Evolutionary conservation across 2,888 invertebrate species (phyloP), one percentile per base, ranked within the genome.

Genomic region (Lasioglossum morio): DNA sequence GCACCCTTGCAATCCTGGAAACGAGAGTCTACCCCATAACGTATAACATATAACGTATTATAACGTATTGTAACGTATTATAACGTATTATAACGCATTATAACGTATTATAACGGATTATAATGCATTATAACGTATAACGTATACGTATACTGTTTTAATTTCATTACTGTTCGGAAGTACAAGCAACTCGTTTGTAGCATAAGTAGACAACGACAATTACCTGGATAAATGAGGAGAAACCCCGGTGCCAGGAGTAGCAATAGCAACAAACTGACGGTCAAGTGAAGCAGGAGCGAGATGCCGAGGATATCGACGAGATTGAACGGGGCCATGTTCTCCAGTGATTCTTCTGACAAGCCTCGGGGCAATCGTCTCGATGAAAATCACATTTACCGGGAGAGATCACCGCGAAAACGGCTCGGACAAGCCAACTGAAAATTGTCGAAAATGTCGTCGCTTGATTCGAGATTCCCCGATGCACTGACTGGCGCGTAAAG

Each of bases 151-250:
- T 19, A 48, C 19, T 48, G 48, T 48, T 16, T 48, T 48, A 48
- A 48, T 48, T 48, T 48, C 48, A 19, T 23, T 19, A 48, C 19
- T 23, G 2, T 23, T 48, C 7, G 48, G 2, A 48, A 48, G 19
- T 48, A 23, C 7, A 48, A 48, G 19, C 48, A 48, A 23, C 48
- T 48, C 48, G 48, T 48, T 48, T 48, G 19, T 16, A 19, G 14
- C 43, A 43, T 43, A 14, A 43, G 4, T 14, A 12, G 14, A 43
- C 2, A 14, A 43, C 43, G 14, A 81, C 86, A 81, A 77, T 81
- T 89, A 92, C 92, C 90, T 72, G 90, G 85, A 75, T 92, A 92
- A 23, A 87, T 78, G 60, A 89, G 40, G 27, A 92, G 57, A 8
- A 91, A 60, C 5, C 88, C 60, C 23, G 92, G 92, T 12, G 90